phyloP scores from a whole-genome alignment of 2,888 invertebrate species.

The Phyllotreta cruciferae region DNA sequence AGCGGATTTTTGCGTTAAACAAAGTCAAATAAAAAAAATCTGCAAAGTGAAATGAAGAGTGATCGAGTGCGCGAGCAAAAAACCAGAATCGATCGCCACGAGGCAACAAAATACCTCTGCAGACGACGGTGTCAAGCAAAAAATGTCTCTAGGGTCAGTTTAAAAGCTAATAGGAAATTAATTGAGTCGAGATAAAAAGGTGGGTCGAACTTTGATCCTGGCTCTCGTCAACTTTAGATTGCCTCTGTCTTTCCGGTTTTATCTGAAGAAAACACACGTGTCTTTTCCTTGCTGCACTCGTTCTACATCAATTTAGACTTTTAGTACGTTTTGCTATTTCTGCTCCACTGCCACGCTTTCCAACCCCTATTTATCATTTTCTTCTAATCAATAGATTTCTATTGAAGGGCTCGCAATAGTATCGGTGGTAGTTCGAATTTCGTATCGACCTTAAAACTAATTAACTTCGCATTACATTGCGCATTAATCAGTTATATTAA shows the following conservation, averaged over 20 bases:
- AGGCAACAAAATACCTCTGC: conserved; percentile 28
- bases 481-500: conserved; percentile 43
- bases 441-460: too few relatives aligned
- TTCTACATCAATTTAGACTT: conserved; percentile 51
- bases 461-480: too few relatives aligned
- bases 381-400: background rate
- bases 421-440: too few relatives aligned
- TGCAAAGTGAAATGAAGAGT: too few relatives aligned
- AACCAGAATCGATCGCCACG: conserved; percentile 17
- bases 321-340: conserved; percentile 45
- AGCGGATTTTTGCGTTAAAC: too few relatives aligned
- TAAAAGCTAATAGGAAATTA: conserved; percentile 51
- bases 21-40: too few relatives aligned
- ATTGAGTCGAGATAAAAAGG: conserved; percentile 56
- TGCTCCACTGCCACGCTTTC: conserved; percentile 26
- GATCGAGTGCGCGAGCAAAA: background rate
- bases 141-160: conserved; percentile 48
- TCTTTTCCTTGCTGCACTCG: conserved; percentile 50
- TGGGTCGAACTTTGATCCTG: conserved; percentile 56
- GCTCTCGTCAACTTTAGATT: conserved; percentile 58
- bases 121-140: conserved; percentile 31
- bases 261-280: conserved; percentile 51
- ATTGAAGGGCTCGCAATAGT: too few relatives aligned
- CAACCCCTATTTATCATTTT: conserved; percentile 2
- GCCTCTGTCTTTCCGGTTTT: conserved; percentile 53